Evolutionary conservation across 2,113 vertebrate genomes (phyloP), one percentile per base, ranked within the genome.

Genomic region (Capreolus pygargus): DNA sequence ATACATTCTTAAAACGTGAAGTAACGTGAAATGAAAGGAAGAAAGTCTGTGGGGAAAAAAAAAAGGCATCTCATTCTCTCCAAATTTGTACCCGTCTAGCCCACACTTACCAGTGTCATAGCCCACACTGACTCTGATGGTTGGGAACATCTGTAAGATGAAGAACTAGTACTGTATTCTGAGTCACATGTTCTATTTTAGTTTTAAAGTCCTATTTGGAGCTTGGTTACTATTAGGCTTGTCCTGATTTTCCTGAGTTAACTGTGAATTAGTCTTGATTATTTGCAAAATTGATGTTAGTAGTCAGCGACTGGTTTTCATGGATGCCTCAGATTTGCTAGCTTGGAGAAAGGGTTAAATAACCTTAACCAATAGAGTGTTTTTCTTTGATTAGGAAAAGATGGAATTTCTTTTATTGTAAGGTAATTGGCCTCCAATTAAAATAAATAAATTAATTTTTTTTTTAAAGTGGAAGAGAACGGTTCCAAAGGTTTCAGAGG

Each of bases 101-200:
- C 91, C 84, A 92, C 57, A 92, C 36, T 81, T 96, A 30, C 27
- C 87, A 86, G 92, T 79, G 89, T 84, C 91, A 45, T 23, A 87
- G 96, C 89, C 85, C 91, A 93, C 43, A 17, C 89, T 86, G 89
- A 89, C 55, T 89, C 82, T 78, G 87, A 94, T 47, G 64, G 47
- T n/a, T 97, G 88, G 58, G 74, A 88, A 97, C 83, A 96, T 97
- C 91, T 87, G 89, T 88, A 97, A 97, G 96, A 93, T 88, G 76
- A 96, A 97, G 84, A 97, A 86, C 93, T 93, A 88, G 84, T 88
- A 85, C 83, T 96, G 67, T 97, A 96, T 84, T 97, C 89, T 97
- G 95, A 97, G 86, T 97, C 96, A 96, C 60, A 87, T 94, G 52
- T 96, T 94, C 95, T 97, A 97, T 98, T 98, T 98, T 96, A 97